Conservation (phyloP, 2,797 vertebrate species). For the Psittacula derbiana region DNA sequence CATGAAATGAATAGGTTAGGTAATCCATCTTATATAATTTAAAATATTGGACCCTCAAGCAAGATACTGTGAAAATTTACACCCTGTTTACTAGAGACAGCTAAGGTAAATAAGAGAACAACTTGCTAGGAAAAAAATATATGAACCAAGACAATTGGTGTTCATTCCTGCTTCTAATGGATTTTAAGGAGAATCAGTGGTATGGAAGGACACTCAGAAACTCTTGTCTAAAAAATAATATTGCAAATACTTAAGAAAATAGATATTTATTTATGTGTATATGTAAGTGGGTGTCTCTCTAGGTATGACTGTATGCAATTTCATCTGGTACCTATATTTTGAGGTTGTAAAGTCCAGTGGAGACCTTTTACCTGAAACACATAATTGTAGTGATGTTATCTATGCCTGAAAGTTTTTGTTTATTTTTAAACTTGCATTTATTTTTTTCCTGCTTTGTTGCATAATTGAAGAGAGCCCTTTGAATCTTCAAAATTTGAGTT, state of each 20-base stretch:
- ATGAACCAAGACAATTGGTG: neutral
- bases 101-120: neutral
- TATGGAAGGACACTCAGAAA: neutral
- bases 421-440: neutral
- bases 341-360: neutral
- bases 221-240: neutral
- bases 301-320: neutral
- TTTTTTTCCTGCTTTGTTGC: neutral
- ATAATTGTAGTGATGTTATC: neutral
- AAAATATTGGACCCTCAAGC: neutral
- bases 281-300: fast-evolving
- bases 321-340: neutral
- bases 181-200: neutral
- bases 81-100: neutral
- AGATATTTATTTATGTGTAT: neutral
- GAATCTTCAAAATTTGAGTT: neutral
- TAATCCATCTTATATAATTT: neutral
- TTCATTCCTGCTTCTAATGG: neutral
- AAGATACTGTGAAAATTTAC: neutral
- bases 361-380: neutral
- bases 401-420: neutral
- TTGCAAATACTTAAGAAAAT: neutral
- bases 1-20: neutral
- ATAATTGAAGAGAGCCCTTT: neutral
- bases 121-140: neutral